These are phyloP conservation scores for Pandemis corylana DNA, from an alignment of 2,888 invertebrate species.

Conservation along the genomic window DNA sequence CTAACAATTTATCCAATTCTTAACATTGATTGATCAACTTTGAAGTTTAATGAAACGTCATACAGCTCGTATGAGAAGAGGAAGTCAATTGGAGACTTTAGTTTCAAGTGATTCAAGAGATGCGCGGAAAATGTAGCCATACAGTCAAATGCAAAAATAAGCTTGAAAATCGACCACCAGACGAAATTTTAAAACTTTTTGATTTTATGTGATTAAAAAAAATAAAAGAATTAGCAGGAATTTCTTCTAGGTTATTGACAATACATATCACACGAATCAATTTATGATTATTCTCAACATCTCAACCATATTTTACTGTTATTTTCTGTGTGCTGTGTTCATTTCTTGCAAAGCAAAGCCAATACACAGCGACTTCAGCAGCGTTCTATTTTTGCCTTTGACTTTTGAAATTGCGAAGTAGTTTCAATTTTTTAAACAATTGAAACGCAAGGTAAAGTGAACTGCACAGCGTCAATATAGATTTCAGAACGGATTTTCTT, in stretches of 20 bases:
- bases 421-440: not conserved
- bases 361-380: not conserved
- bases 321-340: not conserved
- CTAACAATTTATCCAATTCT: slow-evolving; percentile 69
- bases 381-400: not conserved
- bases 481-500: slow-evolving; percentile 53
- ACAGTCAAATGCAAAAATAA: slow-evolving; percentile 9
- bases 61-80: slow-evolving; percentile 24
- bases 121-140: not conserved
- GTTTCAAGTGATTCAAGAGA: slow-evolving; percentile 8
- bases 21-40: slow-evolving; percentile 67
- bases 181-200: not conserved
- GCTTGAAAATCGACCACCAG: not conserved
- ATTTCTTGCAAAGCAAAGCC: not conserved
- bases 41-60: slow-evolving; percentile 68
- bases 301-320: not conserved
- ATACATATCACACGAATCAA: no score
- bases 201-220: not conserved
- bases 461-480: slow-evolving; percentile 49
- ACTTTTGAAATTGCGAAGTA: slow-evolving; percentile 18
- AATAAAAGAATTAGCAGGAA: no score
- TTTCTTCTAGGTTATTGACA: no score
- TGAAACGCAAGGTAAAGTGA: slow-evolving; percentile 4
- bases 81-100: slow-evolving; percentile 9
- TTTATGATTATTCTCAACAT: no score